A percentile compares a stretch with the other conserved stretches of the same genome.
These are phyloP conservation scores for Anoplopoma fimbria DNA, from an alignment of 2,113 vertebrate species.

Conservation along the genomic window DNA sequence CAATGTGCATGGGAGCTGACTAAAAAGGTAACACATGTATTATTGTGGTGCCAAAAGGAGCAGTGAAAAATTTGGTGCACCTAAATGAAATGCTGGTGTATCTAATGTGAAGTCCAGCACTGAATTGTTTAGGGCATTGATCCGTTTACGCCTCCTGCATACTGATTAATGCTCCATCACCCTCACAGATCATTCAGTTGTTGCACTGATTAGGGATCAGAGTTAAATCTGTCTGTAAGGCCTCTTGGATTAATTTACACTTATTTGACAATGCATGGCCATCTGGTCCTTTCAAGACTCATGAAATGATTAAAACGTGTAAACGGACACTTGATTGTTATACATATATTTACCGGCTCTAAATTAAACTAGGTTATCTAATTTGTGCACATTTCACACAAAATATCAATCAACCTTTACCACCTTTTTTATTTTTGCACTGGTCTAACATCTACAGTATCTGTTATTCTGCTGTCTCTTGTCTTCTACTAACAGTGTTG, in stretches of 20 bases:
- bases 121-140: neutral
- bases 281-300: accelerated
- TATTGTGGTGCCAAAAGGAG: neutral
- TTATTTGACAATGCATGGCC: neutral
- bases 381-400: neutral
- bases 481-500: constrained; percentile 86
- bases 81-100: too few species aligned
- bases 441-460: neutral
- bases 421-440: neutral
- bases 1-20: neutral
- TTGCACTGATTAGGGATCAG: neutral
- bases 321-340: neutral
- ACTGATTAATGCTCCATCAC: neutral
- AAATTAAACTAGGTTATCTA: neutral
- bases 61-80: neutral
- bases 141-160: neutral
- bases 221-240: neutral
- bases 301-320: neutral
- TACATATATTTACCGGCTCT: neutral
- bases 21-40: neutral
- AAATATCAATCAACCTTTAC: neutral
- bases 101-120: neutral
- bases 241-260: constrained; percentile 7
- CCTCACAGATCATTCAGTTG: neutral
- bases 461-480: constrained; percentile 24